Percentiles rank a stretch among this genome's conserved stretches.
These are phyloP conservation scores for Sceliomorpha sp. DNA, from an alignment of 2,888 invertebrate species.

Conservation along the genomic window DNA sequence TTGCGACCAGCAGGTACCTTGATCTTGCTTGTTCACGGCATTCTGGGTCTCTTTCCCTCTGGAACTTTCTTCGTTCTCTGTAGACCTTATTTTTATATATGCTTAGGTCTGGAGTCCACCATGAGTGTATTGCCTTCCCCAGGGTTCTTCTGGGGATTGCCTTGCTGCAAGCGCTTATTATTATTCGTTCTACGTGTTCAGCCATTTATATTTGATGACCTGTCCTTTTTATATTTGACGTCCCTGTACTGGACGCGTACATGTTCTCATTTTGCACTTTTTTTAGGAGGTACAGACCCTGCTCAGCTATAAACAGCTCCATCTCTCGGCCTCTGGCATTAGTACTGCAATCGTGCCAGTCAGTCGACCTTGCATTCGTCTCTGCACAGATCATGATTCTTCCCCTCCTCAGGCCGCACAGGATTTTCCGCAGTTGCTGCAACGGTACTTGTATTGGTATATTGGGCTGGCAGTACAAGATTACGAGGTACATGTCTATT, in stretches of 20 bases:
- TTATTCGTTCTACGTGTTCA: neutral
- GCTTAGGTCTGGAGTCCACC: constrained; percentile 21
- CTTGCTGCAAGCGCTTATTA: neutral
- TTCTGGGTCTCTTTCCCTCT: constrained; percentile 8
- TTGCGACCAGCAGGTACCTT: neutral
- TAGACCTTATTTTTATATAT: constrained; percentile 1
- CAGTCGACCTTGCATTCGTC: constrained; percentile 17
- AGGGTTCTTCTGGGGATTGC: constrained; percentile 4
- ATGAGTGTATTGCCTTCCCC: neutral
- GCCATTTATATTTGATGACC: too few relatives aligned
- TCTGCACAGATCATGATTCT: constrained; percentile 17
- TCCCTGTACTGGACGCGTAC: neutral
- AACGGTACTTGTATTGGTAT: neutral
- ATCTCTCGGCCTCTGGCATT: constrained; percentile 4
- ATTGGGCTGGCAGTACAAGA: constrained; percentile 22
- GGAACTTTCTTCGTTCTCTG: constrained; percentile 7
- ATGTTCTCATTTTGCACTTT: neutral
- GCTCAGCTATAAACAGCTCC: constrained; percentile 7
- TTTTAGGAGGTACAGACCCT: neutral
- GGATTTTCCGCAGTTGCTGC: neutral
- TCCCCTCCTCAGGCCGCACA: constrained; percentile 5
- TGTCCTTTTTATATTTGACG: constrained; percentile 23
- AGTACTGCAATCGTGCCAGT: neutral
- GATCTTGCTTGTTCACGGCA: neutral
- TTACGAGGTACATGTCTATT: constrained; percentile 3